These are phyloP conservation scores for Piprites chloris DNA, from an alignment of 2,113 vertebrate genomes.

Conservation along the genomic window DNA sequence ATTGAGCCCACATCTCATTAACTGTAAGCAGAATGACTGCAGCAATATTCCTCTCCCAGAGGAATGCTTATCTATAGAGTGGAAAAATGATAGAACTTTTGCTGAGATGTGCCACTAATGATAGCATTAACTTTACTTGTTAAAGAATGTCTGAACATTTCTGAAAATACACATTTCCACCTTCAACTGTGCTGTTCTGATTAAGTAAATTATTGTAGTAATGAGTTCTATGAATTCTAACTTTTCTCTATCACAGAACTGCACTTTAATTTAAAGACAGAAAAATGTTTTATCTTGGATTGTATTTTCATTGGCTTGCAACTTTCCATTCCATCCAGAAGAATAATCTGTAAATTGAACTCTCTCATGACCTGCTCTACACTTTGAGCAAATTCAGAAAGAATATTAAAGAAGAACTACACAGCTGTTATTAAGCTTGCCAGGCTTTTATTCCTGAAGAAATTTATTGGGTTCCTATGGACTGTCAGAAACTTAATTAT, in stretches of 20 bases:
- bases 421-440: not conserved
- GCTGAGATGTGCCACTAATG: conserved; percentile 68
- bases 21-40: conserved; percentile 68
- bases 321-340: not conserved
- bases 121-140: conserved; percentile 69
- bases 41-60: conserved; percentile 72
- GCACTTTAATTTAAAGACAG: not conserved
- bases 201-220: conserved; percentile 3
- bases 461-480: not conserved
- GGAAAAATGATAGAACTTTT: conserved; percentile 60
- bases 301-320: conserved; percentile 11
- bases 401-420: not conserved
- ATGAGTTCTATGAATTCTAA: conserved; percentile 4
- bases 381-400: not conserved
- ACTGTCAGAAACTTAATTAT: not conserved
- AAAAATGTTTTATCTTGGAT: not conserved
- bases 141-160: conserved; percentile 58
- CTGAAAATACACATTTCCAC: conserved; percentile 47
- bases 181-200: not conserved
- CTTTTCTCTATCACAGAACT: not conserved
- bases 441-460: not conserved
- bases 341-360: not conserved
- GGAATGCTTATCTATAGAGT: conserved; percentile 56
- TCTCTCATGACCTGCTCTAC: not conserved
- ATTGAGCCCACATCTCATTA: conserved; percentile 74